Evolutionary conservation across 2,797 vertebrate species (phyloP).

Genomic region (Chrysolophus pictus): DNA sequence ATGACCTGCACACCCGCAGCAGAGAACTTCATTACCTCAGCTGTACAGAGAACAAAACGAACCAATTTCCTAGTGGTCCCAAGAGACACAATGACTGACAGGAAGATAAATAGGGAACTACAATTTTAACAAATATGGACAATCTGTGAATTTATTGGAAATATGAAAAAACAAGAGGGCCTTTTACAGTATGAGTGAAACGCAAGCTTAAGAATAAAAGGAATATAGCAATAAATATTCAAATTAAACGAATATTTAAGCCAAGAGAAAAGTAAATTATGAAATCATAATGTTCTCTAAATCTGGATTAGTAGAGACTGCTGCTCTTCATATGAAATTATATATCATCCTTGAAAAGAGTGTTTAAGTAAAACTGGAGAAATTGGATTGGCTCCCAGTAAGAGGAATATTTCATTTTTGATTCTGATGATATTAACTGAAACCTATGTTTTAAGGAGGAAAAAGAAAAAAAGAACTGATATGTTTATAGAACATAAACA

Average conservation of each 20-base stretch:
- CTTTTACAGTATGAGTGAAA: neutral
- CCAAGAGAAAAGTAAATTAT: neutral
- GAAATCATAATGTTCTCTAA: neutral
- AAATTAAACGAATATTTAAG: constrained; percentile 27
- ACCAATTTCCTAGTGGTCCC: neutral
- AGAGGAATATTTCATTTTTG: neutral
- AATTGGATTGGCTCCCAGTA: neutral
- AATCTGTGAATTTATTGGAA: constrained; percentile 48
- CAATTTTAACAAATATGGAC: constrained; percentile 33
- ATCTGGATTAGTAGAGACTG: neutral
- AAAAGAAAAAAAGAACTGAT: neutral
- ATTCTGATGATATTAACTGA: neutral
- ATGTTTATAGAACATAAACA: neutral
- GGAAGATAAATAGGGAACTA: constrained; percentile 38
- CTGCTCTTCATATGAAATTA: neutral
- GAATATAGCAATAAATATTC: constrained; percentile 27
- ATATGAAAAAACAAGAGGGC: constrained; percentile 26
- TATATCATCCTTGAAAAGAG: neutral
- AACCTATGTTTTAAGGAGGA: neutral
- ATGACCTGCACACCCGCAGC: neutral
- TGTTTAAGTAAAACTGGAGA: neutral
- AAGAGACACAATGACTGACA: constrained; percentile 1
- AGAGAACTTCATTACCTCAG: constrained; percentile 40
- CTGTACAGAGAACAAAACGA: constrained; percentile 24
- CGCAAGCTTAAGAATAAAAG: constrained; percentile 25